phyloP scores from a whole-genome alignment of 2,888 invertebrate species.

The Halictus ligatus region DNA sequence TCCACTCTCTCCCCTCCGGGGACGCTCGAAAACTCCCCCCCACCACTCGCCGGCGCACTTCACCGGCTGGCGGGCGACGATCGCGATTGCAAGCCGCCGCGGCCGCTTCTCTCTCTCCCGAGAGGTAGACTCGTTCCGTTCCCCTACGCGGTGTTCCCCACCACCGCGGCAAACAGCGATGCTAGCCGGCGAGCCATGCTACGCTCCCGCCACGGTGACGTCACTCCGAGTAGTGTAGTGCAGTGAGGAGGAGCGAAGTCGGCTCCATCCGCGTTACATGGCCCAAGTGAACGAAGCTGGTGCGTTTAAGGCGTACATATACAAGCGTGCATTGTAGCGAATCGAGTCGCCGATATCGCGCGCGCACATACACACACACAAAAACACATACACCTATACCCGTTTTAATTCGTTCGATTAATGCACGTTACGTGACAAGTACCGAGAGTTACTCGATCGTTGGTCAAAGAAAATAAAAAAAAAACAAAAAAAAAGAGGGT shows the following conservation, averaged over 20 bases:
- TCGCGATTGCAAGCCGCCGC: conserved; percentile 70
- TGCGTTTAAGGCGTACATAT: conserved; percentile 64
- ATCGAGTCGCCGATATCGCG: conserved; percentile 41
- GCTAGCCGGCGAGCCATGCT: conserved; percentile 82
- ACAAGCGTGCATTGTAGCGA: conserved; percentile 56
- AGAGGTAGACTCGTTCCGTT: conserved; percentile 81
- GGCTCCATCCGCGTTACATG: conserved; percentile 81
- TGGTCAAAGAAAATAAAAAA: neutral
- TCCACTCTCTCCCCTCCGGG: conserved; percentile 50
- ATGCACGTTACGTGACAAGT: conserved; percentile 49
- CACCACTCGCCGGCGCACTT: conserved; percentile 41
- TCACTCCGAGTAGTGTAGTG: conserved; percentile 85
- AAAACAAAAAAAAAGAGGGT: neutral
- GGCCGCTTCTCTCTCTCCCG: conserved; percentile 54
- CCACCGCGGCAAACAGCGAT: conserved; percentile 64
- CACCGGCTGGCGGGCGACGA: conserved; percentile 69
- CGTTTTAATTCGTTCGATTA: conserved; percentile 28
- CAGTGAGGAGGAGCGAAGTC: conserved; percentile 84
- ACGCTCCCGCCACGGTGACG: conserved; percentile 85
- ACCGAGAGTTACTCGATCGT: conserved; percentile 41
- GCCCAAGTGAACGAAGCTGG: conserved; percentile 73
- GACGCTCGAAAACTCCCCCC: conserved; percentile 59
- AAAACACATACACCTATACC: conserved; percentile 1
- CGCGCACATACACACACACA: too few relatives aligned
- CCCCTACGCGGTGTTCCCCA: conserved; percentile 76